Evolutionary conservation across 2,888 invertebrate genomes (phyloP).

Genomic region (Heliconius ethilla): DNA sequence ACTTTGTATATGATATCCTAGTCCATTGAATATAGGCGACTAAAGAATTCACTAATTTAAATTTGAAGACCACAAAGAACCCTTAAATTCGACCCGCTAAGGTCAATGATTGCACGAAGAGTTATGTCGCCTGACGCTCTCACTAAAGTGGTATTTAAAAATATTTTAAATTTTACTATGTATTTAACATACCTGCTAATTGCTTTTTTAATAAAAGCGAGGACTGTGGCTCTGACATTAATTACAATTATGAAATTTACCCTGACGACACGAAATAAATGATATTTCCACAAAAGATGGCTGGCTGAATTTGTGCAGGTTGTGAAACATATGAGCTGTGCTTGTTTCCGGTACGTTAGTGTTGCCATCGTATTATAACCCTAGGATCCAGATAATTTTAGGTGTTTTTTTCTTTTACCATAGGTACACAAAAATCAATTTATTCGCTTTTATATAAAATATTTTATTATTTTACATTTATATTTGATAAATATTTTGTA

Average conservation of each 20-base stretch:
- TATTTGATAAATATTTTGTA: neutral
- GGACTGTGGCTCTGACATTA: constrained; percentile 98
- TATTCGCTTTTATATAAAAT: neutral
- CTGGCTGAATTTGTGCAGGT: constrained; percentile 83
- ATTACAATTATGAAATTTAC: constrained; percentile 90
- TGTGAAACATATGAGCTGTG: constrained; percentile 80
- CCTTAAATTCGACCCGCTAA: constrained; percentile 76
- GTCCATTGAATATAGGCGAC: neutral
- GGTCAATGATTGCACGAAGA: constrained; percentile 78
- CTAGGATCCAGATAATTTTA: constrained; percentile 1
- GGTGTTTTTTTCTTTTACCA: neutral
- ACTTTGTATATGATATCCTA: constrained; percentile 10
- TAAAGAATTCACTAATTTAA: constrained; percentile 33
- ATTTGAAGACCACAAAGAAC: constrained; percentile 52
- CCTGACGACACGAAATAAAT: constrained; percentile 87
- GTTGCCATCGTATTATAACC: constrained; percentile 55
- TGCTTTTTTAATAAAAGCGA: constrained; percentile 97
- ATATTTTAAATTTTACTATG: constrained; percentile 48
- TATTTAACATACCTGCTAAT: constrained; percentile 90
- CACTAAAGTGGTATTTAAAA: constrained; percentile 57
- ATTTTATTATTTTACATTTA: neutral
- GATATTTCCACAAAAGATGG: constrained; percentile 88
- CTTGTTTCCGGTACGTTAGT: constrained; percentile 48
- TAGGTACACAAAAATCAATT: neutral
- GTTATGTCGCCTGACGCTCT: constrained; percentile 65